Conservation (phyloP, 2,888 invertebrate species). For the Campaea margaritaria region DNA sequence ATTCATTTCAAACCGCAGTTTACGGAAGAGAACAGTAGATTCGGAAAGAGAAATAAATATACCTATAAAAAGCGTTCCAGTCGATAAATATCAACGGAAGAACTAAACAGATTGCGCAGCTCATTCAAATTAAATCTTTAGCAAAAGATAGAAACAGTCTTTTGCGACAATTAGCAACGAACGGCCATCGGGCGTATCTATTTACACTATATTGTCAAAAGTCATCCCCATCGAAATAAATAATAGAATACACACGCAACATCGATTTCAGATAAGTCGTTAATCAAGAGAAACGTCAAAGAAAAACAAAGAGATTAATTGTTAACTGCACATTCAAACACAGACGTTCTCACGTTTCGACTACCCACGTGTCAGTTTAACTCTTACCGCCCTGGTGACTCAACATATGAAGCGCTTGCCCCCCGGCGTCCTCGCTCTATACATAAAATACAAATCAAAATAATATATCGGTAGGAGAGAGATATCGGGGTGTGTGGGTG, state of each 20-base stretch:
- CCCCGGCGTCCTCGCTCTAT: slow-evolving; percentile 97
- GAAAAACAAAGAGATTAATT: slow-evolving; percentile 83
- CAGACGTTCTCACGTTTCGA: slow-evolving; percentile 84
- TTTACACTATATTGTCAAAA: slow-evolving; percentile 81
- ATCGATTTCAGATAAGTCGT: slow-evolving; percentile 83
- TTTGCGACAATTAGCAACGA: slow-evolving; percentile 85
- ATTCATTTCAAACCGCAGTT: slow-evolving; percentile 81
- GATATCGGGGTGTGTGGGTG: slow-evolving; percentile 79
- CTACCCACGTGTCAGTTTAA: slow-evolving; percentile 82
- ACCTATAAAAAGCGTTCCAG: slow-evolving; percentile 84
- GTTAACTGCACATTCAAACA: slow-evolving; percentile 84
- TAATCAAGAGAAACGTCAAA: slow-evolving; percentile 85
- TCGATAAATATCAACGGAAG: slow-evolving; percentile 80
- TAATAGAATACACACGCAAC: slow-evolving; percentile 85
- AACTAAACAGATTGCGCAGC: slow-evolving; percentile 85
- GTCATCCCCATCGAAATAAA: slow-evolving; percentile 85
- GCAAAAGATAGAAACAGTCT: slow-evolving; percentile 84
- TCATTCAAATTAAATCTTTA: slow-evolving; percentile 84
- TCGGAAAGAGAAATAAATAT: slow-evolving; percentile 83
- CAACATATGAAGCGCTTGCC: slow-evolving; percentile 95
- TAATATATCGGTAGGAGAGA: slow-evolving; percentile 83
- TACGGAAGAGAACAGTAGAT: slow-evolving; percentile 81
- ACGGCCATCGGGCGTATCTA: slow-evolving; percentile 85
- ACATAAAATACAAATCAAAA: slow-evolving; percentile 86
- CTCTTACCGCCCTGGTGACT: slow-evolving; percentile 98